These are phyloP conservation scores for Orientallactaga bullata DNA, from an alignment of 2,113 vertebrate species.

Conservation along the genomic window DNA sequence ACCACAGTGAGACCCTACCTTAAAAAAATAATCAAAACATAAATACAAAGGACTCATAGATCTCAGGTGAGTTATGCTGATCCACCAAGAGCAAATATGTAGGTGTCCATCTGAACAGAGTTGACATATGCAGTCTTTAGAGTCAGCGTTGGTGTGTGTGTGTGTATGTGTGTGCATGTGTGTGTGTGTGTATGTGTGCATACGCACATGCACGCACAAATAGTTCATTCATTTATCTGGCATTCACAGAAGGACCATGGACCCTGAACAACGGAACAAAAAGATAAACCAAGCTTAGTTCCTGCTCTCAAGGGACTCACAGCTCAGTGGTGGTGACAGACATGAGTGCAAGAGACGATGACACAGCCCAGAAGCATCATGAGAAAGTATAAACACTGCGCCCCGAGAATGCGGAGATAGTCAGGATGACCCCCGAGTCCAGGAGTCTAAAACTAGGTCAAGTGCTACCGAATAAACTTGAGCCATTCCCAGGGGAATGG, in stretches of 20 bases:
- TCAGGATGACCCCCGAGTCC: neutral
- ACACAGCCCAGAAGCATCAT: neutral
- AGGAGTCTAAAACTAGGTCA: neutral
- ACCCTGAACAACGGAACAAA: neutral
- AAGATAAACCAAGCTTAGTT: neutral
- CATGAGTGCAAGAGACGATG: neutral
- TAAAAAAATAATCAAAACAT: too few species aligned
- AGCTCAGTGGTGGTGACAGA: neutral
- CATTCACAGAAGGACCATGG: neutral
- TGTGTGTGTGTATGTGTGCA: too few species aligned
- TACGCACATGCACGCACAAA: too few species aligned
- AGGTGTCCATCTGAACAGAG: neutral
- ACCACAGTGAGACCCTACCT: too few species aligned
- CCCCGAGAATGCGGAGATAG: neutral
- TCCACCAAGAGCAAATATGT: neutral
- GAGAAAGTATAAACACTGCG: neutral
- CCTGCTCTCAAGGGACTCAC: neutral
- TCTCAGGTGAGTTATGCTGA: neutral
- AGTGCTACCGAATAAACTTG: neutral
- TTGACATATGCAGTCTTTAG: neutral
- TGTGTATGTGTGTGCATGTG: too few species aligned
- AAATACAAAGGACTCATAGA: neutral
- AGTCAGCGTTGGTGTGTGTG: neutral
- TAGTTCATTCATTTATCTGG: neutral
- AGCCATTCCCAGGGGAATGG: neutral